phyloP scores from a whole-genome alignment of 2,888 invertebrate species.

The Mactromeris polynyma region DNA sequence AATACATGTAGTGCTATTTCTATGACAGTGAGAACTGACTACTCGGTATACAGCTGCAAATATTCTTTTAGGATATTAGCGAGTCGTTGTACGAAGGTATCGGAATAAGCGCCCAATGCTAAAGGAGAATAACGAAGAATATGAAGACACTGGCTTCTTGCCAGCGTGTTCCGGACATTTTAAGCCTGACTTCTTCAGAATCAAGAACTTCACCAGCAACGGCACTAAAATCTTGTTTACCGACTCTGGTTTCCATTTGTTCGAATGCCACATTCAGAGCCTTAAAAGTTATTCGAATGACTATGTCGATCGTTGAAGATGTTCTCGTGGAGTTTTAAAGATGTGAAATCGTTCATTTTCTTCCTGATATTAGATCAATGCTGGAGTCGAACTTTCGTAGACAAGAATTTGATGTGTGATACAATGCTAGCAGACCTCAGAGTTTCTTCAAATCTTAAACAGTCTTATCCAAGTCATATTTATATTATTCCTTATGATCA shows the following conservation, averaged over 20 bases:
- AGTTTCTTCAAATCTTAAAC: not conserved
- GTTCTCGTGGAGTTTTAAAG: not conserved
- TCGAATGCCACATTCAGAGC: not conserved
- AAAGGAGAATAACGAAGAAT: no score
- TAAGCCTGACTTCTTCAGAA: no score
- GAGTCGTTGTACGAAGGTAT: no score
- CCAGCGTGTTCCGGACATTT: no score
- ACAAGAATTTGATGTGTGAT: not conserved
- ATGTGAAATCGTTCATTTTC: not conserved
- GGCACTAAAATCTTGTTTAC: not conserved
- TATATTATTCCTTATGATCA: no score
- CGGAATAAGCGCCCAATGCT: no score
- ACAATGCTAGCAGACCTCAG: not conserved
- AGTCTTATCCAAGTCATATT: not conserved
- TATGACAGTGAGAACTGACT: no score
- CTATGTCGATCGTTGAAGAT: not conserved
- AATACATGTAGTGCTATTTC: no score
- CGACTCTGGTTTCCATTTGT: not conserved
- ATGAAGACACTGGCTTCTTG: no score
- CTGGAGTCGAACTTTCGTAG: not conserved
- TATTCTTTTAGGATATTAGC: no score
- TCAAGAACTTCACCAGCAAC: no score
- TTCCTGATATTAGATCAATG: not conserved
- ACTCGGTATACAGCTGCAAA: no score
- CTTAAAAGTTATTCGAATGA: not conserved